Percentiles rank a stretch among this genome's conserved stretches.
Evolutionary conservation across 2,888 invertebrate genomes (phyloP).

Genomic region (Cerastis rubricosa): DNA sequence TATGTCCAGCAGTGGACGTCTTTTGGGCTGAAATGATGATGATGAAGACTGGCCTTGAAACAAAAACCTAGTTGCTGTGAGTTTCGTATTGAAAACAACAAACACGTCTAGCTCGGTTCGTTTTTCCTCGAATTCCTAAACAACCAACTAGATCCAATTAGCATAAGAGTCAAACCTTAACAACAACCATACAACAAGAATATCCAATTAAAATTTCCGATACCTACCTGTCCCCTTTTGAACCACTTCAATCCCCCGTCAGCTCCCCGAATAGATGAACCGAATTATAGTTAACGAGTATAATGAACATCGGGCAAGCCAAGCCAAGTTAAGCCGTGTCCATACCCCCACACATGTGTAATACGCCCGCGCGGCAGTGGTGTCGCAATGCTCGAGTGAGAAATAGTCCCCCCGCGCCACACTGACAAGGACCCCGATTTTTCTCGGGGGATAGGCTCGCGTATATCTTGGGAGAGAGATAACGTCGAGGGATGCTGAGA

Average conservation of each 20-base stretch:
- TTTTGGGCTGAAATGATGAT: too few species aligned
- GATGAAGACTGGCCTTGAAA: background rate
- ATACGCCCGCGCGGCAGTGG: slow-evolving; percentile 72
- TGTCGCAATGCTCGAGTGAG: slow-evolving; percentile 71
- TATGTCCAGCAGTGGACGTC: too few species aligned
- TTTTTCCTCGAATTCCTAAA: background rate
- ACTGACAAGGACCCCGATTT: slow-evolving; percentile 81
- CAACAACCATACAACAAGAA: slow-evolving; percentile 4
- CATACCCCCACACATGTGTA: slow-evolving; percentile 68
- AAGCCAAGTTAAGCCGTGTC: slow-evolving; percentile 70
- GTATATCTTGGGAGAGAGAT: slow-evolving; percentile 77
- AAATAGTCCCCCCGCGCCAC: slow-evolving; percentile 79
- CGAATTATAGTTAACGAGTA: slow-evolving; percentile 64
- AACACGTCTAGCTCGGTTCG: background rate
- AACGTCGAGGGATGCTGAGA: slow-evolving; percentile 73
- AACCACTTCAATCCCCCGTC: slow-evolving; percentile 31
- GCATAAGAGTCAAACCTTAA: background rate
- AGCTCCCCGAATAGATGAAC: slow-evolving; percentile 50
- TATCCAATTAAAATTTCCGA: slow-evolving; percentile 37
- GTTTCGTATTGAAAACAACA: background rate
- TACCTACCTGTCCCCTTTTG: slow-evolving; percentile 17
- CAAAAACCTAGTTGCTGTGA: background rate
- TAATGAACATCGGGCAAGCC: slow-evolving; percentile 68
- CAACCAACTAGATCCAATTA: background rate
- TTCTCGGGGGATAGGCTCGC: slow-evolving; percentile 81